Evolutionary conservation across 1,140 invertebrate species (phyloP).

Genomic region (Nymphalis io): DNA sequence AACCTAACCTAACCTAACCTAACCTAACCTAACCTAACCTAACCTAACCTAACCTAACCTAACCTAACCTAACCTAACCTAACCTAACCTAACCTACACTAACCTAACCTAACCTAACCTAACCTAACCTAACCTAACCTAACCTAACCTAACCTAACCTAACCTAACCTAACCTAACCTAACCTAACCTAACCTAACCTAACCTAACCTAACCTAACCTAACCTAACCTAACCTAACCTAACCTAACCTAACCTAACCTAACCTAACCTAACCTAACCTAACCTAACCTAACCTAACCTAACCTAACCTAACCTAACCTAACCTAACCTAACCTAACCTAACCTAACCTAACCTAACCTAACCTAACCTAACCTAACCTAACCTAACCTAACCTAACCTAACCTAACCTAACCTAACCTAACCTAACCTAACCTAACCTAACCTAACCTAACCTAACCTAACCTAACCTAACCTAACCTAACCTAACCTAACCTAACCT

Average conservation of each 20-base stretch:
- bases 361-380: conserved; percentile 43
- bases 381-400: conserved; percentile 51
- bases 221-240: conserved; percentile 35
- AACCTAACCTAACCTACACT: conserved; percentile 29
- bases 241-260: conserved; percentile 35
- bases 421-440: conserved; percentile 29
- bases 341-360: conserved; percentile 44
- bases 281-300: conserved; percentile 32
- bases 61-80: conserved; percentile 35
- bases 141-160: conserved; percentile 48
- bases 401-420: conserved; percentile 45
- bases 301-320: conserved; percentile 38
- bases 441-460: conserved; percentile 29
- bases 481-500: conserved; percentile 29
- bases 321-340: conserved; percentile 44
- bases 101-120: conserved; percentile 33
- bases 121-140: conserved; percentile 49
- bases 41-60: conserved; percentile 48
- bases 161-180: conserved; percentile 33
- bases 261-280: conserved; percentile 35
- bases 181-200: conserved; percentile 23
- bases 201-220: conserved; percentile 36
- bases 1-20: conserved; percentile 49
- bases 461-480: conserved; percentile 29
- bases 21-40: conserved; percentile 39